phyloP scores from a whole-genome alignment of 2,113 vertebrate genomes.

The Ahaetulla prasina region DNA sequence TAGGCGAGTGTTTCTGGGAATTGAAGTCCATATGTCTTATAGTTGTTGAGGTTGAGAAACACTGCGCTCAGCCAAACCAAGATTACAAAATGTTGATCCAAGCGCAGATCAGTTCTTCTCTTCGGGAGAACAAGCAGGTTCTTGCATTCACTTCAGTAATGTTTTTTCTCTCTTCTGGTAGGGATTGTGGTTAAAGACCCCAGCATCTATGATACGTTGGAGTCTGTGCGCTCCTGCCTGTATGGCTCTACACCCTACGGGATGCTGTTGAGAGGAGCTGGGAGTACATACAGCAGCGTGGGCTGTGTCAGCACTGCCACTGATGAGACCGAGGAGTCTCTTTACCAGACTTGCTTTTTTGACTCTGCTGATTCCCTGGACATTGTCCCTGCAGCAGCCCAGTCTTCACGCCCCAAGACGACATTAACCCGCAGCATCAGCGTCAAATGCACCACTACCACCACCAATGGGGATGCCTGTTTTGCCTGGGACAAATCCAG shows the following conservation, averaged over 20 bases:
- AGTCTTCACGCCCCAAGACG: neutral
- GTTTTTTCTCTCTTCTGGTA: constrained; percentile 46
- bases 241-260: constrained; percentile 78
- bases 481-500: constrained; percentile 64
- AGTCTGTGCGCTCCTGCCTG: constrained; percentile 80
- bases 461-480: constrained; percentile 31
- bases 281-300: constrained; percentile 71
- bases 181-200: constrained; percentile 90
- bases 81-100: neutral
- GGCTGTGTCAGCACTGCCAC: constrained; percentile 71
- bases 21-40: neutral
- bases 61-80: neutral
- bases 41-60: neutral
- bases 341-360: constrained; percentile 90
- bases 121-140: neutral
- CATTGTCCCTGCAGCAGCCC: neutral
- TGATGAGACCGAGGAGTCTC: constrained; percentile 74
- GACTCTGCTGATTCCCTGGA: constrained; percentile 47
- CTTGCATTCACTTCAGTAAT: neutral
- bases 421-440: constrained; percentile 78
- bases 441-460: constrained; percentile 70
- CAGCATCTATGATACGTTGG: constrained; percentile 87
- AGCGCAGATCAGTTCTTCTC: neutral
- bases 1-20: neutral
- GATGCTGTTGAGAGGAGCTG: constrained; percentile 54